phyloP scores from a whole-genome alignment of 2,797 vertebrate genomes.

The Oryzias dopingdopingensis region DNA sequence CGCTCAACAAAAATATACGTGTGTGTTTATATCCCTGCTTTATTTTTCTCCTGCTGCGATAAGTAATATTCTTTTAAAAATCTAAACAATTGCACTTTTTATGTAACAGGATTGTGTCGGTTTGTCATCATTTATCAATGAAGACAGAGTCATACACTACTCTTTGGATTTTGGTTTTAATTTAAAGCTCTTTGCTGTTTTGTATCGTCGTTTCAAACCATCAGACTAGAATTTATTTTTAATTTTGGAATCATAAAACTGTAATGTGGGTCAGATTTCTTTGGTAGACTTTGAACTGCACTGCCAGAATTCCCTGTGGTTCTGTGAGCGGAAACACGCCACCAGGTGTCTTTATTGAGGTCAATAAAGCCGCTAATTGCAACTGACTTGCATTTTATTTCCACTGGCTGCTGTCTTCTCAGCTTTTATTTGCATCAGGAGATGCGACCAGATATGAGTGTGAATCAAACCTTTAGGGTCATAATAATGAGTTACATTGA shows the following conservation, averaged over 20 bases:
- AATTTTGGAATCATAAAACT: slow-evolving; percentile 19
- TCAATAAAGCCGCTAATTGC: slow-evolving; percentile 30
- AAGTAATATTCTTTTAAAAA: slow-evolving; percentile 3
- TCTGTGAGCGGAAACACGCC: slow-evolving; percentile 9
- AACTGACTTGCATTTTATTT: slow-evolving; percentile 22
- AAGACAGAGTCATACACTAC: slow-evolving; percentile 17
- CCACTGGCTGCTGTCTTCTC: slow-evolving; percentile 12
- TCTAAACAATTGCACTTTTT: slow-evolving; percentile 12
- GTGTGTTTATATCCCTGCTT: background rate
- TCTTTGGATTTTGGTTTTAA: slow-evolving; percentile 19
- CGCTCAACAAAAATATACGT: background rate
- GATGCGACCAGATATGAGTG: slow-evolving; percentile 4
- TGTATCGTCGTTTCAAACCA: slow-evolving; percentile 13
- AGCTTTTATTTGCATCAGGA: slow-evolving; percentile 11
- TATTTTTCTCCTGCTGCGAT: background rate
- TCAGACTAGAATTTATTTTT: slow-evolving; percentile 22
- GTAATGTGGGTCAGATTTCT: slow-evolving; percentile 4
- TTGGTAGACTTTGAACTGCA: slow-evolving; percentile 15
- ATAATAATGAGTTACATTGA: slow-evolving; percentile 40
- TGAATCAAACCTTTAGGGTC: slow-evolving; percentile 18
- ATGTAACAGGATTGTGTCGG: slow-evolving; percentile 10
- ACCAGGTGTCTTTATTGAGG: slow-evolving; percentile 31
- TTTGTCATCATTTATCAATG: slow-evolving; percentile 25
- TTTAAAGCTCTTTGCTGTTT: slow-evolving; percentile 19
- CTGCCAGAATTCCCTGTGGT: slow-evolving; percentile 5